Evolutionary conservation across 2,113 vertebrate species (phyloP).

Genomic region (Mionectes macconnelli): DNA sequence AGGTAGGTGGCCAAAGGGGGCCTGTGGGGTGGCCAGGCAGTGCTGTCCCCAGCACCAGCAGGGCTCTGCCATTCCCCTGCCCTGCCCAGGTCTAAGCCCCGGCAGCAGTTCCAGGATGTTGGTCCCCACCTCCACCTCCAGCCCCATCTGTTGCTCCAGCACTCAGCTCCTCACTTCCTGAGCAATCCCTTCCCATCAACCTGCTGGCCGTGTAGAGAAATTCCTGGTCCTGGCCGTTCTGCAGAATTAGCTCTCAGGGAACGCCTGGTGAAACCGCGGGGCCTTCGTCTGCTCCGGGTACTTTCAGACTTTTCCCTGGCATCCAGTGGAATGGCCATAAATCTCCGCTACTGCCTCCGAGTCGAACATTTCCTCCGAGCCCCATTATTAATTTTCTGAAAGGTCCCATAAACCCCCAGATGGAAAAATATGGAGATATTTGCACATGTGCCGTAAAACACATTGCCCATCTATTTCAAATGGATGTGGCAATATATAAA

Average conservation of each 20-base stretch:
- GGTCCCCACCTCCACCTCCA: neutral
- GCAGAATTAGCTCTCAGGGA: slow-evolving; percentile 7
- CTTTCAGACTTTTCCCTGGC: slow-evolving; percentile 51
- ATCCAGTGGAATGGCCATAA: neutral
- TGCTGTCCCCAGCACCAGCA: accelerated
- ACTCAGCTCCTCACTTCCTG: neutral
- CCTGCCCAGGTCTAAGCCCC: neutral
- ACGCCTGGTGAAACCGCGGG: neutral
- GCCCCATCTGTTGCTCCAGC: neutral
- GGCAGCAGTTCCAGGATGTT: neutral
- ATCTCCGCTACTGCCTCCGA: slow-evolving; percentile 21
- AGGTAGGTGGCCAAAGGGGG: neutral
- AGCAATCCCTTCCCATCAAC: neutral
- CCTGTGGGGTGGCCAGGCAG: accelerated
- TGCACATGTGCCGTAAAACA: slow-evolving; percentile 52
- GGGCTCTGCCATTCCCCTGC: neutral
- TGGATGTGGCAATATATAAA: slow-evolving; percentile 67
- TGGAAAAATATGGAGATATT: slow-evolving; percentile 58
- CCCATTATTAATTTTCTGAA: slow-evolving; percentile 66
- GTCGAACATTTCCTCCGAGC: slow-evolving; percentile 63
- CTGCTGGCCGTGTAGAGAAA: neutral
- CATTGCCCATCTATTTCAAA: slow-evolving; percentile 56
- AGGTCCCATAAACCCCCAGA: slow-evolving; percentile 58
- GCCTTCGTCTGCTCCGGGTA: neutral
- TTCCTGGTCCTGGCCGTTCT: neutral